These are phyloP conservation scores for Puntigrus tetrazona DNA, from an alignment of 2,113 vertebrate species.

Conservation along the genomic window DNA sequence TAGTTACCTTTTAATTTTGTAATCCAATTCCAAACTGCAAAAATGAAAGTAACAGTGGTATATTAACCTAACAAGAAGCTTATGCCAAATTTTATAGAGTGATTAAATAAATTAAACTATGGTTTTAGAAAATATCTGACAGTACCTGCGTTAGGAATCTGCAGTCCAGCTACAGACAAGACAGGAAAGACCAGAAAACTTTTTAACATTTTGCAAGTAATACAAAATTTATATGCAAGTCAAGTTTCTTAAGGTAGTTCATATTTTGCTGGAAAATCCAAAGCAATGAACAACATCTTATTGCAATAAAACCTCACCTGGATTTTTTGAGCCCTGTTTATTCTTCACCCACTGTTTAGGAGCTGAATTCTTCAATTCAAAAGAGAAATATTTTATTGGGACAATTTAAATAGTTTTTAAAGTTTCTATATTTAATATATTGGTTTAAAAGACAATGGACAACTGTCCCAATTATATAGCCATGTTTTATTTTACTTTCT, in stretches of 20 bases:
- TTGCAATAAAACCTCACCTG: slow-evolving; percentile 22
- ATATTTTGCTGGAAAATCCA: too few species aligned
- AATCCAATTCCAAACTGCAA: slow-evolving; percentile 52
- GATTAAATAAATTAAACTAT: background rate
- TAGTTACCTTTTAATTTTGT: slow-evolving; percentile 42
- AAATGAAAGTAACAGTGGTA: background rate
- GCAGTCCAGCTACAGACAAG: background rate
- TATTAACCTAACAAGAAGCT: background rate
- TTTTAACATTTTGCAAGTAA: too few species aligned
- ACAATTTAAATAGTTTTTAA: background rate
- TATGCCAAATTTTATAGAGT: background rate
- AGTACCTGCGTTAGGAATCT: background rate
- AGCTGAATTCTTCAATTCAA: background rate
- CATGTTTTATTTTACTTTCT: too few species aligned
- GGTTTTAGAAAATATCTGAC: background rate
- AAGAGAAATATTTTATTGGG: background rate
- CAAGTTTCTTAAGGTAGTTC: too few species aligned
- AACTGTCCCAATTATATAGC: background rate
- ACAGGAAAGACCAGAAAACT: background rate
- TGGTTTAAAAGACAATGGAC: background rate
- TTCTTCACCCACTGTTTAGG: background rate
- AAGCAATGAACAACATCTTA: too few species aligned
- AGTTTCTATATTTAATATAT: background rate
- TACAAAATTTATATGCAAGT: too few species aligned
- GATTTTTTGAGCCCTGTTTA: background rate